phyloP scores from a whole-genome alignment of 1,140 invertebrate genomes.

The Cydia fagiglandana region DNA sequence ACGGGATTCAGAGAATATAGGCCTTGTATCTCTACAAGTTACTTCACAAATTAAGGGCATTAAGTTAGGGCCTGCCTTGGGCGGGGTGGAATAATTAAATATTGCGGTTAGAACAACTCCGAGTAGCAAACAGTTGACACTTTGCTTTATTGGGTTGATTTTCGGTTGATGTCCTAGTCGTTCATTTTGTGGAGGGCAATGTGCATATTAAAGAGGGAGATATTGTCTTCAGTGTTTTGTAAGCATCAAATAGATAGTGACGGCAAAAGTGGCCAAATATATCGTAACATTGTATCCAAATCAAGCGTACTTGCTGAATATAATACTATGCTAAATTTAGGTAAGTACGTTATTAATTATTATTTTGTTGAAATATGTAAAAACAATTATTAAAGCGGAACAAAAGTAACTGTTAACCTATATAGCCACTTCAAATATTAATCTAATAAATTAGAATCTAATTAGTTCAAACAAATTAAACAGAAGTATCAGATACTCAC shows the following conservation, averaged over 20 bases:
- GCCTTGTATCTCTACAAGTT: not conserved
- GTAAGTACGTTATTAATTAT: no score
- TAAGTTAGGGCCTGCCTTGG: not conserved
- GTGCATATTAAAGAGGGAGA: no score
- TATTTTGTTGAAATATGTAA: no score
- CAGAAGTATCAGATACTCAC: not conserved
- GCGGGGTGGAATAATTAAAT: not conserved
- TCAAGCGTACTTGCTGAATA: not conserved
- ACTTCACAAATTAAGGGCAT: conserved; percentile 10
- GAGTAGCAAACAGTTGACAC: not conserved
- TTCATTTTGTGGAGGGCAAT: not conserved
- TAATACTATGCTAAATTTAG: not conserved
- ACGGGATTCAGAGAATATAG: not conserved
- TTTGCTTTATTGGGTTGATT: conserved; percentile 7
- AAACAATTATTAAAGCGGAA: not conserved
- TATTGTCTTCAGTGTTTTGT: no score
- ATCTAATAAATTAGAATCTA: no score
- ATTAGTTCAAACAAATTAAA: not conserved
- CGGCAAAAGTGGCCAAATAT: no score
- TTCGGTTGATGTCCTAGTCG: not conserved
- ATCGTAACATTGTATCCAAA: not conserved
- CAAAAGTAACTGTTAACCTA: not conserved
- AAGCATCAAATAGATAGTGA: no score
- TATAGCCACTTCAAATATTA: not conserved
- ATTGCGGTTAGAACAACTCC: not conserved